These are phyloP conservation scores for Oreotrochilus melanogaster DNA, from an alignment of 2,113 vertebrate genomes.

Conservation along the genomic window DNA sequence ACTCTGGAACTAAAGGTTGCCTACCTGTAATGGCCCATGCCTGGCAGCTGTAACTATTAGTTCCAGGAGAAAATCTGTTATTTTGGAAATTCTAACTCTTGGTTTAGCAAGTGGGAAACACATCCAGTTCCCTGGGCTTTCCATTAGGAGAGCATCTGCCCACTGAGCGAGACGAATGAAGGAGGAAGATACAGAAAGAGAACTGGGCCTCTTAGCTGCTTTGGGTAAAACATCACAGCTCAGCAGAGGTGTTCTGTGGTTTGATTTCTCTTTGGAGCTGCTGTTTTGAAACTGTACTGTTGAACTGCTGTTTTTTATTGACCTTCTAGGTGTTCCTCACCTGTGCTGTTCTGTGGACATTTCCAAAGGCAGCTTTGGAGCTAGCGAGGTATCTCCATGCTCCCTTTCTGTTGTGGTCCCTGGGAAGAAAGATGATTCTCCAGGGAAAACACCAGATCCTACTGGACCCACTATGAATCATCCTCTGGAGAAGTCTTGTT, in stretches of 20 bases:
- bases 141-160: not conserved
- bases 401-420: not conserved
- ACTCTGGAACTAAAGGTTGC: not conserved
- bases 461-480: not conserved
- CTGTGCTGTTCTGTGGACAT: not conserved
- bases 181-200: not conserved
- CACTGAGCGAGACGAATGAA: not conserved
- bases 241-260: not conserved
- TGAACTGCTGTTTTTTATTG: not conserved
- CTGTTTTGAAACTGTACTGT: not conserved
- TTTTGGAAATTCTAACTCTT: not conserved
- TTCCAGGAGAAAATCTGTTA: not conserved
- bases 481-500: not conserved
- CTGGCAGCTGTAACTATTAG: not conserved
- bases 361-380: not conserved
- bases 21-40: not conserved
- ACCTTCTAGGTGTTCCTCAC: not conserved
- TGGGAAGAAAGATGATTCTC: not conserved
- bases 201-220: not conserved
- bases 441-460: not conserved
- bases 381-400: not conserved
- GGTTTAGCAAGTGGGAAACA: not conserved
- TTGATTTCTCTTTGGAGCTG: not conserved
- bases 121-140: not conserved
- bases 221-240: rapidly evolving